A percentile compares a stretch with the other conserved stretches of the same genome.
These are phyloP conservation scores for Varroa destructor DNA, from an alignment of 1,140 invertebrate species.

Conservation along the genomic window DNA sequence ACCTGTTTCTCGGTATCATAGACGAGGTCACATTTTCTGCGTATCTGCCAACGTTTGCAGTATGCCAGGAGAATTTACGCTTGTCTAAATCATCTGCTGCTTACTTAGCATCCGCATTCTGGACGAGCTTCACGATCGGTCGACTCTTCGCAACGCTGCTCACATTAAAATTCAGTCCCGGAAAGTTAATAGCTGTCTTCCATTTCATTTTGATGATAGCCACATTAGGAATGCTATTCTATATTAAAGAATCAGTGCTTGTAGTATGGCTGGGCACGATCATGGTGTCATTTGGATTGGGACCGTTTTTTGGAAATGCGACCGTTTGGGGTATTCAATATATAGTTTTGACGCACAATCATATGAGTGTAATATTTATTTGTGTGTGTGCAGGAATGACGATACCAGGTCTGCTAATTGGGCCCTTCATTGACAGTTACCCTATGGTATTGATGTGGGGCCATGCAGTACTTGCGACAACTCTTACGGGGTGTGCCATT, in stretches of 20 bases:
- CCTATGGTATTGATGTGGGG: no score
- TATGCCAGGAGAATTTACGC: not conserved
- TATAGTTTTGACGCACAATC: not conserved
- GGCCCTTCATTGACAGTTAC: no score
- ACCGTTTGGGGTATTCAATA: conserved; percentile 6
- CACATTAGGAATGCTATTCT: not conserved
- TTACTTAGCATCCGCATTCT: not conserved
- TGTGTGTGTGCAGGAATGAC: no score
- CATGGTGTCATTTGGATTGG: not conserved
- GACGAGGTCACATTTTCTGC: not conserved
- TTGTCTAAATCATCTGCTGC: conserved; percentile 4
- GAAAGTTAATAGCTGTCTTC: not conserved
- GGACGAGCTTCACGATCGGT: conserved; percentile 17
- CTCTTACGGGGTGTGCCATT: no score
- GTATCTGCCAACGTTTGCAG: not conserved
- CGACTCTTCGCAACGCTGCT: not conserved
- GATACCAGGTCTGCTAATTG: no score
- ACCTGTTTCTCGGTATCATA: not conserved
- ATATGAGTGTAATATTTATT: no score
- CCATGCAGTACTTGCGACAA: no score
- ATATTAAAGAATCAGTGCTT: not conserved
- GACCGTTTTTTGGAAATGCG: not conserved
- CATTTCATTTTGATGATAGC: not conserved
- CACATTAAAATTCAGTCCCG: not conserved
- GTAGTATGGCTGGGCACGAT: not conserved